Evolutionary conservation across 1,140 invertebrate genomes (phyloP).

Genomic region (Rhopalosiphum padi): DNA sequence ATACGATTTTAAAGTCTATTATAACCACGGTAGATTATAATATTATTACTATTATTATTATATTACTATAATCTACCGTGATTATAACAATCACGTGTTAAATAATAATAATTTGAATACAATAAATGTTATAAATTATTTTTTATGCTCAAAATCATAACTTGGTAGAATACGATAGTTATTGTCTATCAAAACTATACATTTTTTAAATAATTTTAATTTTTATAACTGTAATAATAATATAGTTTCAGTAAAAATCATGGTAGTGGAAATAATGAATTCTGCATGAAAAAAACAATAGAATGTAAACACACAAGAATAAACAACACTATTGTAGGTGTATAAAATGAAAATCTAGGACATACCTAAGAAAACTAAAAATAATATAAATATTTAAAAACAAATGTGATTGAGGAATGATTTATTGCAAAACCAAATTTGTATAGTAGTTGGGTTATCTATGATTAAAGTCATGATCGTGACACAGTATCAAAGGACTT

Average conservation of each 20-base stretch:
- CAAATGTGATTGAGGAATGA: neutral
- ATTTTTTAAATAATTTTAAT: neutral
- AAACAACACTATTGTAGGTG: neutral
- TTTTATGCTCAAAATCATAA: neutral
- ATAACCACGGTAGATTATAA: neutral
- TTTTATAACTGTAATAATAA: neutral
- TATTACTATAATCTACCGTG: no score
- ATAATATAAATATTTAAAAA: neutral
- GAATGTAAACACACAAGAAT: neutral
- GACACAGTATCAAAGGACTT: neutral
- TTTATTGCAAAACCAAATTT: neutral
- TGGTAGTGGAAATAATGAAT: neutral
- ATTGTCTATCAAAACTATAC: neutral
- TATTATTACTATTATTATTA: no score
- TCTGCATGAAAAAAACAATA: neutral
- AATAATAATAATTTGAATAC: neutral
- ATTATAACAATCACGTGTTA: neutral
- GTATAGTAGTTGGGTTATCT: neutral
- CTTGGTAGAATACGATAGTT: neutral
- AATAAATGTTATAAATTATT: neutral
- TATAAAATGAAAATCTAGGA: conserved; percentile 6
- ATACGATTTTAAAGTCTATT: neutral
- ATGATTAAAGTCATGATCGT: neutral
- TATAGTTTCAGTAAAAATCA: neutral
- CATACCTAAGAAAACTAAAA: neutral